Evolutionary conservation across 2,888 invertebrate genomes (phyloP), one percentile per base, ranked within the genome.

Genomic region (Leptinotarsa haldemani): DNA sequence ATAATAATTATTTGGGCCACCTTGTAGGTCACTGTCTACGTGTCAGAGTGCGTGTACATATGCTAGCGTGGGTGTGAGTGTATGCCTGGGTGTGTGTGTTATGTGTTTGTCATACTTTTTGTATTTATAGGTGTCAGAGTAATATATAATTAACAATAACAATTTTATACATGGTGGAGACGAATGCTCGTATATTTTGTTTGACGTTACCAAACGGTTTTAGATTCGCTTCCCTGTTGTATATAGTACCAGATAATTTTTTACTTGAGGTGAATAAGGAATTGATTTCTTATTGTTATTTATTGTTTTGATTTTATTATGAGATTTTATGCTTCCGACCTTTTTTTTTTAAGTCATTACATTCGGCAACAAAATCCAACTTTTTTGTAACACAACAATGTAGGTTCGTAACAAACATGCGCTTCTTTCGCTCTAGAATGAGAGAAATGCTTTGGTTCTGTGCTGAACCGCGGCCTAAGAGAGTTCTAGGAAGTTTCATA

Each of bases 81-180:
- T 40, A 58, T 50, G 65, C 13, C 46, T 71, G 58, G 65, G 50
- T 71, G 66, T 66, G 58, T 69, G 46, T 69, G 40, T 20, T 18
- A 65, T 65, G 71, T 66, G 58, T 71, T 48, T 56, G 71, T 71
- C 66, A 71, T 69, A 66, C 40, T 65, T 64, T 71, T 63, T 56
- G 48, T 69, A 69, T 75, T 58, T 75, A 73, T 72, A 73, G 56
- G 48, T 72, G 66, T 69, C 75, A 75, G 67, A 75, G 68, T 68
- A 73, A 75, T 71, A 75, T 73, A 70, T 75, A 71, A 66, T 67
- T 66, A 75, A 65, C 40, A 65, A 56, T 69, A 70, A 72, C 66
- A 69, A 69, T 68, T 74, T 74, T 74, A 69, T 74, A 73, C 40
- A 56, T 63, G 53, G 64, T 70, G 53, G 70, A 64, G 65, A 70